phyloP scores from a whole-genome alignment of 2,797 vertebrate genomes.

The Acanthurus leucopareius region DNA sequence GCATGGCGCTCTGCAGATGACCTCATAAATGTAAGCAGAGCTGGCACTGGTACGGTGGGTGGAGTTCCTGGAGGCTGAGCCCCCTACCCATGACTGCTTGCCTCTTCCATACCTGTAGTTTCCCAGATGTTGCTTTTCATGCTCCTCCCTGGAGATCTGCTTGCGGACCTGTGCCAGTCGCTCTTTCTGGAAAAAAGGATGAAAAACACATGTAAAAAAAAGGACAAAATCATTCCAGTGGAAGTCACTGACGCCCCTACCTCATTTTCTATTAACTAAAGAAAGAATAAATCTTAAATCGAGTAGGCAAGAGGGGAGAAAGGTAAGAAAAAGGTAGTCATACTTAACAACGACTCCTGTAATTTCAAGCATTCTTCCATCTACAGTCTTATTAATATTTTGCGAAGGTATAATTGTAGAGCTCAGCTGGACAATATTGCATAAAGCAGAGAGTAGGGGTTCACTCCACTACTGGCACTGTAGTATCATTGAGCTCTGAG shows the following conservation, averaged over 20 bases:
- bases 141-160: conserved; percentile 95
- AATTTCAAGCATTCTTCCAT: conserved; percentile 64
- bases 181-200: conserved; percentile 91
- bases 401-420: conserved; percentile 73
- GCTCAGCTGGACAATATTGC: conserved; percentile 72
- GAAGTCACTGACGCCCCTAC: conserved; percentile 9
- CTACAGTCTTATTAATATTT: conserved; percentile 69
- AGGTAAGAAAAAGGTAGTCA: conserved; percentile 24
- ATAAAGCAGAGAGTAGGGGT: conserved; percentile 56
- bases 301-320: not conserved
- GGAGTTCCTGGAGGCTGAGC: conserved; percentile 37
- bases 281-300: conserved; percentile 6
- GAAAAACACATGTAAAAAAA: conserved; percentile 29
- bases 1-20: conserved; percentile 57
- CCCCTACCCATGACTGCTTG: conserved; percentile 10
- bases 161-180: conserved; percentile 96
- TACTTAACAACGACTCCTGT: conserved; percentile 49
- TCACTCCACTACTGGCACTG: conserved; percentile 60
- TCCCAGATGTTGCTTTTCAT: conserved; percentile 97
- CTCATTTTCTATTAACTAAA: conserved; percentile 10
- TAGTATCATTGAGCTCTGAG: conserved; percentile 46
- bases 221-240: conserved; percentile 16
- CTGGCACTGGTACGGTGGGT: conserved; percentile 30
- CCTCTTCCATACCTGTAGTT: conserved; percentile 94
- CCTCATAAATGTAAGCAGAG: conserved; percentile 67